Evolutionary conservation across 2,113 vertebrate genomes (phyloP).

Genomic region (Alouatta palliata): DNA sequence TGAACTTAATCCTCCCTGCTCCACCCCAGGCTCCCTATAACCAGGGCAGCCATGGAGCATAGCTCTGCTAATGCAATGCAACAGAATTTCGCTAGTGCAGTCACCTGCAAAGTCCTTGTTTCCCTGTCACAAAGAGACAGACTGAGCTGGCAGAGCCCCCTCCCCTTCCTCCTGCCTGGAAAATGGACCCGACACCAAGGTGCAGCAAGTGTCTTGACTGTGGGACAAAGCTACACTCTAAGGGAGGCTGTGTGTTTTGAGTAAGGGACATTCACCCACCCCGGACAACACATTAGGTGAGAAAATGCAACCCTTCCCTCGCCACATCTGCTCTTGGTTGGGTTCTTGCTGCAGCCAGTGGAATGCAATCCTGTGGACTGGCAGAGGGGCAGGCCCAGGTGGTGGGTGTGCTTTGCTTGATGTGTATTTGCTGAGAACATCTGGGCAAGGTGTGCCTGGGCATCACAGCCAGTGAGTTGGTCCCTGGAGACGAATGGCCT

Average conservation of each 20-base stretch:
- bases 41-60: accelerated
- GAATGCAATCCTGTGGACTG: accelerated
- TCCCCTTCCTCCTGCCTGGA: neutral
- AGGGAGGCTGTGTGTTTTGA: neutral
- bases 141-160: too few species aligned
- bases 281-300: neutral
- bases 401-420: accelerated
- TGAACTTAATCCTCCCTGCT: accelerated
- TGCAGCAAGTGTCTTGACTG: accelerated
- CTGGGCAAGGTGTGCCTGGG: neutral
- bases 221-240: neutral
- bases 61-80: neutral
- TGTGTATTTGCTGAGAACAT: accelerated
- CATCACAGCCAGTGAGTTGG: accelerated
- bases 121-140: neutral
- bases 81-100: accelerated
- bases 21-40: neutral
- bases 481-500: neutral
- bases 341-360: neutral
- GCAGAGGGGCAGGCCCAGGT: accelerated
- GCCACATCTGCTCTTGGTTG: accelerated
- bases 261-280: accelerated
- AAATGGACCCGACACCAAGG: accelerated
- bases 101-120: accelerated
- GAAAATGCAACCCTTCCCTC: neutral